Base-by-base conservation (phyloP, 2,113 vertebrate genomes). In the Excalfactoria chinensis region DNA sequence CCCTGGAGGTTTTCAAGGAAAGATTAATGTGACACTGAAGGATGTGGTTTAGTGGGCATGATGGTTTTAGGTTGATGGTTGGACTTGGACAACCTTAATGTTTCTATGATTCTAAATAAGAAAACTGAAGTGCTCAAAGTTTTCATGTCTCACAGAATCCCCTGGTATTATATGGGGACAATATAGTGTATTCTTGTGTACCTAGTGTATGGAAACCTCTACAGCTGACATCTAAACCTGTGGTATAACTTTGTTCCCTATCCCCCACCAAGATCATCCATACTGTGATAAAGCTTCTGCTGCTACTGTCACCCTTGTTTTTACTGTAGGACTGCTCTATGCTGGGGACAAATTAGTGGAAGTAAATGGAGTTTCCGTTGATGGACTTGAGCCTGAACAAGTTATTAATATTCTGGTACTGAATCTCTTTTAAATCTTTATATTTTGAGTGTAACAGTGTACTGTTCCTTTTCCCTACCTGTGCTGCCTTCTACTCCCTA, bases 331-430 rank as follows among this genome's bases (percentile, higher is more conserved):
- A 64, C 86, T 99, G 95, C 96, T 99, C 21, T 98, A 98, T 53
- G 98, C 98, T 30, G 99, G 99, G n/a, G 99, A 99, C 97, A 98
- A 98, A 91, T 94, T 99, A 92, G 97, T 99, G 13, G 99, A 99
- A 95, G 99, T 99, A 72, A 99, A 99, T 8, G 98, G 99, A 37
- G 97, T 98, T 93, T 96, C 98, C 4, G 98, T 99, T 41, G 98
- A 98, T 25, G 99, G 99, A n/a, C 96, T 99, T 96, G 98, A 99
- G 62, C 99, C 99, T 12, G 99, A 99, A 79, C 98, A 99, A 97
- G 98, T 99, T 32, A 99, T 99, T 95, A 98, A 98, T 66, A 98
- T 99, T 64, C 98, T 99, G 98, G 99, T 99, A 97, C 75, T 64
- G n/a, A 63, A 74, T 84, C 20, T 59, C 46, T 51, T 28, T 60